These are phyloP conservation scores for Goniozus legneri DNA, from an alignment of 1,140 invertebrate species.

Conservation along the genomic window DNA sequence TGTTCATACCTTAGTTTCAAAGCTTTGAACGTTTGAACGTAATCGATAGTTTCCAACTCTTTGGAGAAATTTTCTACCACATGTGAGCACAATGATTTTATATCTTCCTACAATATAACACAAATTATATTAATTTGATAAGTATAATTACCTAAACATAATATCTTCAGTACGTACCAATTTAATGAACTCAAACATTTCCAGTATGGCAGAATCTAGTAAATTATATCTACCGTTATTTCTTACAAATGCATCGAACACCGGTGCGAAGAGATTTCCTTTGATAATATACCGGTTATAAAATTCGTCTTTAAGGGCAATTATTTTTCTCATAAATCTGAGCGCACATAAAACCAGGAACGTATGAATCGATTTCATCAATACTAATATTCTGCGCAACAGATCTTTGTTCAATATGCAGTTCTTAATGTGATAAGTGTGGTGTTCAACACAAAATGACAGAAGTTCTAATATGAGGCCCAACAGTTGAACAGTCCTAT, in stretches of 20 bases:
- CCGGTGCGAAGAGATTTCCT: constrained; percentile 90
- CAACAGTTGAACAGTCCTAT: constrained; percentile 91
- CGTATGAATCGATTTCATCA: constrained; percentile 97
- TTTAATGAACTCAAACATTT: constrained; percentile 99
- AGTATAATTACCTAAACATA: constrained; percentile 6
- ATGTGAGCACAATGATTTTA: constrained; percentile 91
- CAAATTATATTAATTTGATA: neutral
- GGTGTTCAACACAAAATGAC: constrained; percentile 99
- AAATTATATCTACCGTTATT: constrained; percentile 98
- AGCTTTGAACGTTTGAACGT: constrained; percentile 95
- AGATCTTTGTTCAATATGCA: constrained; percentile 97
- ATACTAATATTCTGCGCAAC: constrained; percentile 86
- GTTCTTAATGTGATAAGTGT: constrained; percentile 98
- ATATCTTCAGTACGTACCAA: constrained; percentile 58
- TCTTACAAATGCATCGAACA: constrained; percentile 92
- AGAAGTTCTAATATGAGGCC: constrained; percentile 92
- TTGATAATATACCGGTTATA: constrained; percentile 97
- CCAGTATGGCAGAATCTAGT: constrained; percentile 96
- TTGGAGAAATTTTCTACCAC: constrained; percentile 94
- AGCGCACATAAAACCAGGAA: constrained; percentile 96
- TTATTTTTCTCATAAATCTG: constrained; percentile 94
- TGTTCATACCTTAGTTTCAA: constrained; percentile 91
- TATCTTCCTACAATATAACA: constrained; percentile 72
- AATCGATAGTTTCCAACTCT: constrained; percentile 88
- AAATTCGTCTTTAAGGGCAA: constrained; percentile 97